Percentiles rank a stretch among this genome's conserved stretches.
phyloP scores from a whole-genome alignment of 2,113 vertebrate genomes.

The Archilochus colubris region DNA sequence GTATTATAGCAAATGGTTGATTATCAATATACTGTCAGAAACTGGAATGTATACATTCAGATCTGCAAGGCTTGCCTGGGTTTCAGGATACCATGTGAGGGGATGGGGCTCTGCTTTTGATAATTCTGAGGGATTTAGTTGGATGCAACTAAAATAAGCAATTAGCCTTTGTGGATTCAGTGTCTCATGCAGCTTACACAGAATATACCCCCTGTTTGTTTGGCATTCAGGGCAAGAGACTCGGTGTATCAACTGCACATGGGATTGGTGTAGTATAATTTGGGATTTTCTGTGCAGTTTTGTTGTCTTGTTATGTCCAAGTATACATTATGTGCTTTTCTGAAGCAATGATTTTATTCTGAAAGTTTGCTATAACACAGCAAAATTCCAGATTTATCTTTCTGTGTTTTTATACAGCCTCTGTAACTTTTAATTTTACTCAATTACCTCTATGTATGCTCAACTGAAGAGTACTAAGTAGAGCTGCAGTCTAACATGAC shows the following conservation, averaged over 20 bases:
- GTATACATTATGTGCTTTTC: not conserved
- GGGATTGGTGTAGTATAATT: not conserved
- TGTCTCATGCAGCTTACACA: not conserved
- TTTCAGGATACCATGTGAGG: not conserved
- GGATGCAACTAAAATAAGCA: not conserved
- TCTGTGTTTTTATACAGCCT: not conserved
- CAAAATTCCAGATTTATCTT: not conserved
- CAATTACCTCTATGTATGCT: not conserved
- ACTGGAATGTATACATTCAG: not conserved
- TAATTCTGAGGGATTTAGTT: not conserved
- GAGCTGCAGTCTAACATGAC: not conserved
- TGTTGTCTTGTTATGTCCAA: not conserved
- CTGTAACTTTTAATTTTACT: not conserved
- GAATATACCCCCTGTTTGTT: not conserved
- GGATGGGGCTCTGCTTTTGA: no score
- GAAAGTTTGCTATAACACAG: not conserved
- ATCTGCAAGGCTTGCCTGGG: not conserved
- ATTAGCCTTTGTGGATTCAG: not conserved
- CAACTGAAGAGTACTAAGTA: not conserved
- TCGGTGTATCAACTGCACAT: rapidly evolving
- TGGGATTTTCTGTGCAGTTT: not conserved
- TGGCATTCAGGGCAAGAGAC: not conserved
- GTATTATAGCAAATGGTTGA: not conserved
- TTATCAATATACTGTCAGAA: not conserved
- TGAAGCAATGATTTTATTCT: not conserved